Percentiles rank a stretch among this genome's conserved stretches.
These are phyloP conservation scores for Raja brachyura DNA, from an alignment of 2,113 vertebrate species.

Conservation along the genomic window DNA sequence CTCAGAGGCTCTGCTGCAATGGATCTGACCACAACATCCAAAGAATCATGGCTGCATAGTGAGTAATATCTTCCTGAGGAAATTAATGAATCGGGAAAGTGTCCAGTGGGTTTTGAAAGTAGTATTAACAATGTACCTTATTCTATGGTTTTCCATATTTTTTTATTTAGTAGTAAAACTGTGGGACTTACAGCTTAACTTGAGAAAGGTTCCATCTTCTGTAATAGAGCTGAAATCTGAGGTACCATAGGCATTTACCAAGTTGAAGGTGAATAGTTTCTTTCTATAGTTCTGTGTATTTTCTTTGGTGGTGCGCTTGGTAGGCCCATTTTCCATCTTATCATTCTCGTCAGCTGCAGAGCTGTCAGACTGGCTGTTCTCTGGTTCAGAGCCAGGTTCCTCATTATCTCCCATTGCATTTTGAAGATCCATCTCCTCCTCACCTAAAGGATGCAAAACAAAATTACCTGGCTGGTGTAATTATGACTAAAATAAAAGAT, in stretches of 20 bases:
- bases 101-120: neutral
- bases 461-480: neutral
- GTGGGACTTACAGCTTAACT: conserved; percentile 71
- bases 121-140: no score
- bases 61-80: neutral
- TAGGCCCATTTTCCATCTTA: conserved; percentile 59
- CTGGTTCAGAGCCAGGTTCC: conserved; percentile 61
- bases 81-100: neutral
- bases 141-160: neutral
- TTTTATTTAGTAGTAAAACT: neutral
- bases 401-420: conserved; percentile 50
- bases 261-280: conserved; percentile 79
- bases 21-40: no score
- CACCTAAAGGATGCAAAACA: conserved; percentile 55
- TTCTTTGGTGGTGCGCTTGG: conserved; percentile 39
- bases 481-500: neutral
- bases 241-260: conserved; percentile 88
- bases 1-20: no score
- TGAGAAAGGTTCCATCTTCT: conserved; percentile 78
- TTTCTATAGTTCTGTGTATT: conserved; percentile 47
- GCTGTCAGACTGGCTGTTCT: conserved; percentile 65
- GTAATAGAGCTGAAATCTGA: conserved; percentile 83
- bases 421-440: conserved; percentile 90
- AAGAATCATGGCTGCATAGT: no score
- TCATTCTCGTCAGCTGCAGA: conserved; percentile 56